These are phyloP conservation scores for Sarcophaga rosellei DNA, from an alignment of 2,888 invertebrate species.

Conservation along the genomic window DNA sequence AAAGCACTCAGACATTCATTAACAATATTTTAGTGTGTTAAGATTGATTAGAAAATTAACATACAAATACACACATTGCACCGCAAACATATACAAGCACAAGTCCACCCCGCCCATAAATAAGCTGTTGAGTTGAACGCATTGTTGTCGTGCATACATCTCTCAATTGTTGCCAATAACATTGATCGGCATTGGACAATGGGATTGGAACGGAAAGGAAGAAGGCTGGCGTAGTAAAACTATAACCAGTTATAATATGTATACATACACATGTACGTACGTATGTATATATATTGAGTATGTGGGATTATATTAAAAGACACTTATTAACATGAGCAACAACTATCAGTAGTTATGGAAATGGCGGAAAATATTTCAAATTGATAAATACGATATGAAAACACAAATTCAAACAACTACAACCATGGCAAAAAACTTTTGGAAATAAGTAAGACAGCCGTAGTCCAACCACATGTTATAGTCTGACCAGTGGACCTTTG, in stretches of 20 bases:
- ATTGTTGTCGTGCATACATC: background rate
- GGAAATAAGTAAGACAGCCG: too few relatives aligned
- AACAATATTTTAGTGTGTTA: constrained; percentile 37
- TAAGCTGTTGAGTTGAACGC: background rate
- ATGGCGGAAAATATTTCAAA: constrained; percentile 51
- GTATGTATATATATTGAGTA: background rate
- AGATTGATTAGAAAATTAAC: constrained; percentile 48
- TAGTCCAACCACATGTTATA: too few relatives aligned
- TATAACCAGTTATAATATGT: too few relatives aligned
- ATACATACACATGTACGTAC: too few relatives aligned
- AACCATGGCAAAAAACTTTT: background rate
- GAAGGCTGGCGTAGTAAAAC: too few relatives aligned
- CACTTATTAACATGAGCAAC: constrained; percentile 51
- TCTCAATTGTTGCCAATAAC: constrained; percentile 36
- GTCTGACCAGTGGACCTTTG: too few relatives aligned
- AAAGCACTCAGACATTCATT: constrained; percentile 13
- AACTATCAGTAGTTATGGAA: constrained; percentile 2
- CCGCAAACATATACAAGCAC: background rate
- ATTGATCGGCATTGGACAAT: background rate
- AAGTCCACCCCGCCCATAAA: background rate
- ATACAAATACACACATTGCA: background rate
- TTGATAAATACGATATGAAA: constrained; percentile 18
- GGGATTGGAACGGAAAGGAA: too few relatives aligned
- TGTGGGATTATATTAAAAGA: constrained; percentile 45
- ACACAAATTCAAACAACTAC: constrained; percentile 1